These are phyloP conservation scores for Onchidella celtica DNA, from an alignment of 2,888 invertebrate genomes.

Conservation along the genomic window DNA sequence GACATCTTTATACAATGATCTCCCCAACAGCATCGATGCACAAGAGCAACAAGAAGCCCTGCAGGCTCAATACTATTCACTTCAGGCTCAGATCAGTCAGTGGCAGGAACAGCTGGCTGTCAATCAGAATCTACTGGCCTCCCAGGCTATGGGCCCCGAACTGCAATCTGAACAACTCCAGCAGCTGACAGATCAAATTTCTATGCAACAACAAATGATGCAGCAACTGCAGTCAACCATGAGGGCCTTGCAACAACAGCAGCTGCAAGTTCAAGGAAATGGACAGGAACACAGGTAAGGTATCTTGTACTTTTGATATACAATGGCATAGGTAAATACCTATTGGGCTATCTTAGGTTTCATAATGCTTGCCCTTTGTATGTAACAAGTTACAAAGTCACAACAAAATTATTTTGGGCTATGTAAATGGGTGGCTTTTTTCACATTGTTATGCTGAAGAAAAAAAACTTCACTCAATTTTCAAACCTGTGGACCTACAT, in stretches of 20 bases:
- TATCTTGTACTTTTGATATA: background rate
- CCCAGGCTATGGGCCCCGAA: constrained; percentile 49
- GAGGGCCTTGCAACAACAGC: constrained; percentile 67
- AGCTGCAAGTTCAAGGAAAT: constrained; percentile 68
- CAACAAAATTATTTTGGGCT: too few relatives aligned
- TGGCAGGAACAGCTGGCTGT: constrained; percentile 75
- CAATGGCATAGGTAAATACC: background rate
- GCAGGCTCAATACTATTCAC: constrained; percentile 67
- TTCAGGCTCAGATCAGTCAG: constrained; percentile 71
- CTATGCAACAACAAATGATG: constrained; percentile 63
- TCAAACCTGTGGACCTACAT: too few relatives aligned
- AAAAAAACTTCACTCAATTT: too few relatives aligned
- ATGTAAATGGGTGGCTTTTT: too few relatives aligned
- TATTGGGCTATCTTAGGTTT: background rate
- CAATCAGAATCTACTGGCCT: constrained; percentile 72
- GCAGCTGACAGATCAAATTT: constrained; percentile 58
- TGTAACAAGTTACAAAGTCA: too few relatives aligned
- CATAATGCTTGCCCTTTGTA: too few relatives aligned
- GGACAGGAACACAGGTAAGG: constrained; percentile 31
- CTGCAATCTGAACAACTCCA: constrained; percentile 42
- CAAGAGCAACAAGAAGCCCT: constrained; percentile 53
- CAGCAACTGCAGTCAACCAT: constrained; percentile 64
- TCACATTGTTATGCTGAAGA: too few relatives aligned
- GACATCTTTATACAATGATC: too few relatives aligned
- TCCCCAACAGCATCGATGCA: background rate